Evolutionary conservation across 2,888 invertebrate species (phyloP), one percentile per base, ranked within the genome.

Genomic region (Heliconius hortense): DNA sequence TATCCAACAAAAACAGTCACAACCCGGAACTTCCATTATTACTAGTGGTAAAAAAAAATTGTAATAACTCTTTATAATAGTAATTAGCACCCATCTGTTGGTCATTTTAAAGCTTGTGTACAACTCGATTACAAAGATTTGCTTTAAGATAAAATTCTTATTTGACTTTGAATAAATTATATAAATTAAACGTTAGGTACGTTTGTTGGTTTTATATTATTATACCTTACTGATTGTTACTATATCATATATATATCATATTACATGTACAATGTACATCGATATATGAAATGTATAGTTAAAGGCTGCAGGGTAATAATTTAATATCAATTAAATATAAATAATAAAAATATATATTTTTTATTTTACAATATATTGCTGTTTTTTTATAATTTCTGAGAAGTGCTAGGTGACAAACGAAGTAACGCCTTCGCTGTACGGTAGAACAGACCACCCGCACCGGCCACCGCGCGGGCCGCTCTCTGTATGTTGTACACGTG

Each of bases 51-150:
- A 92, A 92, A 90, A n/a, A 31, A 91, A 92, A 91, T 89, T 89
- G 90, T 92, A 91, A 92, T 91, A 90, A 91, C 90, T 90, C 91
- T 90, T 90, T 89, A 89, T 90, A 90, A 89, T 90, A 90, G 90
- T 93, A 94, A 94, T 93, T 93, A 93, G 89, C 93, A 92, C 93
- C 92, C 92, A 90, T 90, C 90, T 89, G 90, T 89, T 90, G 90
- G 90, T 91, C 90, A 88, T 83, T 85, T 86, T 86, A 89, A 90
- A 91, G 89, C 90, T 89, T 89, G 89, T 86, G 89, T 89, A 89
- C 86, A 86, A 88, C 88, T 72, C 48, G 31, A 31, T 53, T 28
- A 24, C 10, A n/a, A 31, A 56, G 35, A 56, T 56, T 69, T 69
- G 31, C n/a, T 11, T 1, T 26, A 24, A 69, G 31, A 69, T 69